phyloP scores from a whole-genome alignment of 2,113 vertebrate species.

The Sceloporus undulatus region DNA sequence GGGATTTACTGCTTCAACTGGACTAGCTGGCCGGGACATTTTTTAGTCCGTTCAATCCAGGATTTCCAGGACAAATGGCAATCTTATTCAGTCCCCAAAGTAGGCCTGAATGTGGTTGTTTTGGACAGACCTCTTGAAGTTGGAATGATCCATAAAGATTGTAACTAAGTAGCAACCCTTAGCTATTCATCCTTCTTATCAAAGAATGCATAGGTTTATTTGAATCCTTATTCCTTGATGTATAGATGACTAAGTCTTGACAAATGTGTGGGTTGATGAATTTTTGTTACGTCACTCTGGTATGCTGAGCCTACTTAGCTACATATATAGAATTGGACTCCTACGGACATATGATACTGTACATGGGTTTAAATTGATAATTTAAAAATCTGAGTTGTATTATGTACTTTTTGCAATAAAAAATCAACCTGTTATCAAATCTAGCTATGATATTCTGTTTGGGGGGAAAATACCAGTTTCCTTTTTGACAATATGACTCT shows the following conservation, averaged over 20 bases:
- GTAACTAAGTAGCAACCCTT: background rate
- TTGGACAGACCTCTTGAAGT: background rate
- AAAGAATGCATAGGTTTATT: background rate
- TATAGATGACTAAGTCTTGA: constrained; percentile 36
- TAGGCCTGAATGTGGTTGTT: background rate
- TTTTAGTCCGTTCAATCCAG: too few species aligned
- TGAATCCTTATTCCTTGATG: background rate
- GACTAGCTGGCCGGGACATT: too few species aligned
- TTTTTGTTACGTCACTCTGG: background rate
- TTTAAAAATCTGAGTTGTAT: background rate
- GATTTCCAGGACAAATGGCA: too few species aligned
- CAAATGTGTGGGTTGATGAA: constrained; percentile 20
- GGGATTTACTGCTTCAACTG: too few species aligned
- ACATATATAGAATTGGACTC: constrained; percentile 35
- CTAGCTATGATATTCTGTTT: background rate
- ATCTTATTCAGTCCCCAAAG: background rate
- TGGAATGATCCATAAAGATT: background rate
- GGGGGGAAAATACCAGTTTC: background rate
- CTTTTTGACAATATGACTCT: background rate
- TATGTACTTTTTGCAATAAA: background rate
- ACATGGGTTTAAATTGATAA: background rate
- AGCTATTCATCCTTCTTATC: background rate
- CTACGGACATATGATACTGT: constrained; percentile 27
- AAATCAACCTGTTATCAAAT: background rate
- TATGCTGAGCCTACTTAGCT: constrained; percentile 17